Percentiles rank a stretch among this genome's conserved stretches.
Conservation (phyloP, 2,888 invertebrate genomes). For the Bombyx huttoni region DNA sequence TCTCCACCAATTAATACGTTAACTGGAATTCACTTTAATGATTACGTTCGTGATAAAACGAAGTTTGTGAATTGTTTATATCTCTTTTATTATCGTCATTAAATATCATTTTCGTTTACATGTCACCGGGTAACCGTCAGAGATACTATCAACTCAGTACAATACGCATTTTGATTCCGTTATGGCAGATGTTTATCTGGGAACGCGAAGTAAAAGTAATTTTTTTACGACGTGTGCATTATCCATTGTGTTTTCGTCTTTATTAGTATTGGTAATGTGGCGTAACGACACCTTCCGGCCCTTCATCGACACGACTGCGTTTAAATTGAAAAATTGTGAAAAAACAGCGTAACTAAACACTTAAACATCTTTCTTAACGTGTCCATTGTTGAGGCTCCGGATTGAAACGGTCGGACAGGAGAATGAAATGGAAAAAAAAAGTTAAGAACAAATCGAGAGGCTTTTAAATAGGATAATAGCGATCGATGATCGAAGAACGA, state of each 20-base stretch:
- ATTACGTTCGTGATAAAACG: background rate
- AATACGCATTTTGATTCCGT: background rate
- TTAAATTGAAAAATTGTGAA: constrained; percentile 68
- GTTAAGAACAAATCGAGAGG: constrained; percentile 66
- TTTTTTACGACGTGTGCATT: constrained; percentile 13
- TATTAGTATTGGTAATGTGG: constrained; percentile 57
- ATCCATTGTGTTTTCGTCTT: constrained; percentile 30
- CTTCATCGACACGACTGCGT: constrained; percentile 60
- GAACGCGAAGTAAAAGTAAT: constrained; percentile 7
- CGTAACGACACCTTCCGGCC: constrained; percentile 70
- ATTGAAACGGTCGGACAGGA: constrained; percentile 57
- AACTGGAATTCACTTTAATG: constrained; percentile 18
- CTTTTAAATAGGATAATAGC: constrained; percentile 71
- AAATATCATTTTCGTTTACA: background rate
- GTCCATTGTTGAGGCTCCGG: constrained; percentile 56
- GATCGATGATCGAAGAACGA: constrained; percentile 67
- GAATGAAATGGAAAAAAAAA: constrained; percentile 49
- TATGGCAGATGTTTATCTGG: background rate
- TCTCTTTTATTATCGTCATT: no score
- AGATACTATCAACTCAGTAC: background rate
- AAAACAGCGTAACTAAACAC: constrained; percentile 70
- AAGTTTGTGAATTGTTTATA: background rate
- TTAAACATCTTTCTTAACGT: constrained; percentile 71
- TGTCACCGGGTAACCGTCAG: background rate
- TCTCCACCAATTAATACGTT: constrained; percentile 59